Evolutionary conservation across 1,140 invertebrate genomes (phyloP).

Genomic region (Aphis gossypii): DNA sequence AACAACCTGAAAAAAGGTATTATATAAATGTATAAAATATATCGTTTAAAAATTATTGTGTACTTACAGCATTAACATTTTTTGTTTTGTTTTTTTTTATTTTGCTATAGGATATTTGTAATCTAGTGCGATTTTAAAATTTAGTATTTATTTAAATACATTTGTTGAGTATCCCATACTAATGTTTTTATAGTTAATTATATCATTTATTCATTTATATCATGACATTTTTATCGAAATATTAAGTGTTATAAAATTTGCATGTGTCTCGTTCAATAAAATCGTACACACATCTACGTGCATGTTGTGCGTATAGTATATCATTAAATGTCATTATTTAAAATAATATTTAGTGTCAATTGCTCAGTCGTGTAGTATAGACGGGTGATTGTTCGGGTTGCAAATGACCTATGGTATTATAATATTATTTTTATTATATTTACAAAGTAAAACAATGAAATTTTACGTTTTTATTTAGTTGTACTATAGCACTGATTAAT

Average conservation of each 20-base stretch:
- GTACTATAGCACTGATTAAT: not conserved
- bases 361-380: not conserved
- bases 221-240: not conserved
- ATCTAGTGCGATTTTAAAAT: not conserved
- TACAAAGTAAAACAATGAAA: not conserved
- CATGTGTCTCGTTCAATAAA: not conserved
- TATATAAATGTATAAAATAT: too few species aligned
- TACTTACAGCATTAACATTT: too few species aligned
- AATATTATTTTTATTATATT: not conserved
- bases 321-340: not conserved
- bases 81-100: too few species aligned
- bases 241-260: not conserved
- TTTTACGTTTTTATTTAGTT: not conserved
- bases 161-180: not conserved
- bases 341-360: not conserved
- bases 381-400: not conserved
- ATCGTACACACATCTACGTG: not conserved
- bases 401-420: not conserved
- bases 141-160: not conserved
- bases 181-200: not conserved
- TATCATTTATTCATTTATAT: not conserved
- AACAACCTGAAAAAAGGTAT: too few species aligned
- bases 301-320: too few species aligned
- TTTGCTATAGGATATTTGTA: not conserved
- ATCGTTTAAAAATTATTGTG: too few species aligned